Conservation (phyloP, 2,113 vertebrate species). For the Boulengeromyrus knoepffleri region DNA sequence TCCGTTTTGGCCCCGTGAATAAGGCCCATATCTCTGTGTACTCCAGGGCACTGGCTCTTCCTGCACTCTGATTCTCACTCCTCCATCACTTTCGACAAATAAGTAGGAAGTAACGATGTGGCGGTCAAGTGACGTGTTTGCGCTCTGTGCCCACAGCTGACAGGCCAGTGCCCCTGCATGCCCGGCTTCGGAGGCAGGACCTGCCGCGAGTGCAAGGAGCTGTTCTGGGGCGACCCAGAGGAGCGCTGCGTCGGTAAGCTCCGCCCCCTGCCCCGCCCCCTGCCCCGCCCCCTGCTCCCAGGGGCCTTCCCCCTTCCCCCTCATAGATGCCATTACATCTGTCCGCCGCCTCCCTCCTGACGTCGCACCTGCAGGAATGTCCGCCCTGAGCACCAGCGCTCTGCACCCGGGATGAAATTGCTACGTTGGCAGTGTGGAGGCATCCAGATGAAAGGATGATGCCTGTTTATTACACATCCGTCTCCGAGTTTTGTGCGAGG, state of each 20-base stretch:
- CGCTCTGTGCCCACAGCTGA: constrained; percentile 63
- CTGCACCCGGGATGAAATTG: neutral
- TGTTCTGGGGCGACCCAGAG: constrained; percentile 87
- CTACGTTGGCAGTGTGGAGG: neutral
- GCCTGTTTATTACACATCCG: neutral
- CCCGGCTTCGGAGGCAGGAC: constrained; percentile 85
- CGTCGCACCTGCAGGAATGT: neutral
- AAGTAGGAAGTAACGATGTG: neutral
- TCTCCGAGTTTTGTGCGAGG: neutral
- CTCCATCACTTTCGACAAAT: neutral
- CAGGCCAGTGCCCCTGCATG: constrained; percentile 86
- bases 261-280: neutral
- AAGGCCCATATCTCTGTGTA: neutral
- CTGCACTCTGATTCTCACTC: neutral
- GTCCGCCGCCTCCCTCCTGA: neutral
- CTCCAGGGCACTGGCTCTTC: neutral
- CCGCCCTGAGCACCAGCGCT: neutral
- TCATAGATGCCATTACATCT: neutral
- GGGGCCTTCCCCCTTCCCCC: neutral
- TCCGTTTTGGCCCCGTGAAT: neutral
- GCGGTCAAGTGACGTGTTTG: neutral
- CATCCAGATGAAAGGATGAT: neutral
- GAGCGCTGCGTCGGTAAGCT: constrained; percentile 76
- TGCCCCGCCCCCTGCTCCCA: neutral
- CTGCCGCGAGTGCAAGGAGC: constrained; percentile 83